phyloP scores from a whole-genome alignment of 2,797 vertebrate genomes.

The Craterocephalus amniculus region DNA sequence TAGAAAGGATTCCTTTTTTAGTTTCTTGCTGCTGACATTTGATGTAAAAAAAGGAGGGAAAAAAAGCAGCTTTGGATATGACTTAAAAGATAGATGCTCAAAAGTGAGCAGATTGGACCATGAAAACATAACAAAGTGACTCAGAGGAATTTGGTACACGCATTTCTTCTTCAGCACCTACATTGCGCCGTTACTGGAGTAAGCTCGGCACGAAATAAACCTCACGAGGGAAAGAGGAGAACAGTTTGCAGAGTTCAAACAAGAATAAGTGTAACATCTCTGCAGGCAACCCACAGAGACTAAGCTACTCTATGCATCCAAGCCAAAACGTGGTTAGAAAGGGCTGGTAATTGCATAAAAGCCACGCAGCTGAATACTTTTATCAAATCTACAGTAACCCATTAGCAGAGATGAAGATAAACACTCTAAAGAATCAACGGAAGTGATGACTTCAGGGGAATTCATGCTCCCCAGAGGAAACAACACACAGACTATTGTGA shows the following conservation, averaged over 20 bases:
- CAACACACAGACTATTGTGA: no score
- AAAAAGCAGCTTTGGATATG: conserved; percentile 6
- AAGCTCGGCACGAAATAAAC: conserved; percentile 4
- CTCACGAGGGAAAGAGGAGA: conserved; percentile 17
- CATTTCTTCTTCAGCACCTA: conserved; percentile 42
- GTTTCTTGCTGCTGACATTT: conserved; percentile 24
- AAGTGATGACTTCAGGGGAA: background rate
- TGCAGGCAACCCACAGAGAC: conserved; percentile 37
- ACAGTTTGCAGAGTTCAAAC: conserved; percentile 29
- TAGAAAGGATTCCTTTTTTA: conserved; percentile 12
- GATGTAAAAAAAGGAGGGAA: conserved; percentile 11
- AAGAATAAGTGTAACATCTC: conserved; percentile 29
- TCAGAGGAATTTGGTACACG: conserved; percentile 36
- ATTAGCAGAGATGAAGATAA: conserved; percentile 20
- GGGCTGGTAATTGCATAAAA: conserved; percentile 4
- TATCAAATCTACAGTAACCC: background rate
- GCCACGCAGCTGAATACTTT: background rate
- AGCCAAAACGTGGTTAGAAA: conserved; percentile 7
- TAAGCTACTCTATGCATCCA: conserved; percentile 11
- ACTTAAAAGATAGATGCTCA: conserved; percentile 24
- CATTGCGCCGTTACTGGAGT: conserved; percentile 31
- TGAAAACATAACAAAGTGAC: conserved; percentile 39
- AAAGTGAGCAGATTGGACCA: conserved; percentile 24
- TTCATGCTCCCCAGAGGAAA: background rate
- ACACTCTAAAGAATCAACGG: background rate